Percentiles rank a stretch among this genome's conserved stretches.
Evolutionary conservation across 2,797 vertebrate genomes (phyloP).

Genomic region (Dallia pectoralis): DNA sequence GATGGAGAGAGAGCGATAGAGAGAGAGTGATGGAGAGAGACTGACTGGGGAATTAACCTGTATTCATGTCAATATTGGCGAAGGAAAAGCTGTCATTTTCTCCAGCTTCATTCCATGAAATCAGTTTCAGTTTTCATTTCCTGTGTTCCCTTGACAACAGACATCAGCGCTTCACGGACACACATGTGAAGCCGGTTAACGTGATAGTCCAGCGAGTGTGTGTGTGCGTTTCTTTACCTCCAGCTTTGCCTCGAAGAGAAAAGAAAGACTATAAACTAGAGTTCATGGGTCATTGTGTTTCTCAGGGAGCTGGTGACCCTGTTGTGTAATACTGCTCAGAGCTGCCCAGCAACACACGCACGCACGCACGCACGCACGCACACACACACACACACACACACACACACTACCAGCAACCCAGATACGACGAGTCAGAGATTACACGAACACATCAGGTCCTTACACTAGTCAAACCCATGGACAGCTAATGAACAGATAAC

Average conservation of each 20-base stretch:
- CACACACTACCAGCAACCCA: background rate
- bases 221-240: background rate
- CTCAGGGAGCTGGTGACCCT: conserved; percentile 50
- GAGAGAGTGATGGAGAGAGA: conserved; percentile 44
- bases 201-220: background rate
- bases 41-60: conserved; percentile 64
- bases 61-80: conserved; percentile 66
- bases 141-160: conserved; percentile 58
- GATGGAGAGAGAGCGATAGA: conserved; percentile 45
- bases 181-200: conserved; percentile 43
- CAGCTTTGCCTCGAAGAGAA: conserved; percentile 15
- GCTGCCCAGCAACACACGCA: conserved; percentile 31
- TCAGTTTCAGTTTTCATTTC: conserved; percentile 44
- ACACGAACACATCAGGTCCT: background rate
- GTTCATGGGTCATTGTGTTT: conserved; percentile 51
- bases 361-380: background rate
- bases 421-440: background rate
- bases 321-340: conserved; percentile 16
- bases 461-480: background rate
- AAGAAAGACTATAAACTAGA: conserved; percentile 55
- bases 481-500: background rate
- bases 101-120: conserved; percentile 54
- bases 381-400: conserved; percentile 22
- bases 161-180: conserved; percentile 60
- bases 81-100: conserved; percentile 52